Evolutionary conservation across 2,797 vertebrate genomes (phyloP), one percentile per base, ranked within the genome.

Genomic region (Malacoctenus gilli): DNA sequence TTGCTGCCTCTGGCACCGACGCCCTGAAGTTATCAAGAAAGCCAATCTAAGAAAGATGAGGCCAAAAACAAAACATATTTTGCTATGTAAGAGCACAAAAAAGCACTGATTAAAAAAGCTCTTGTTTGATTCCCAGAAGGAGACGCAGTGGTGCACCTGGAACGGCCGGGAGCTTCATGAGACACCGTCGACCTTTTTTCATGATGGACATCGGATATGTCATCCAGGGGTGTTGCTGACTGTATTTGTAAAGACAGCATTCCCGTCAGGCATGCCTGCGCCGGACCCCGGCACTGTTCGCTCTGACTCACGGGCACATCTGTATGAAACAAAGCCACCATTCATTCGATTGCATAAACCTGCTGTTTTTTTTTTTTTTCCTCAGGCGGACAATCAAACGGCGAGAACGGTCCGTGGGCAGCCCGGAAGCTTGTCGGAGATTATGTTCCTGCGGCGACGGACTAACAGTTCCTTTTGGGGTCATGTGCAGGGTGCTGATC

Each of bases 221-320:
- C 32, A 38, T 13, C 52, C 50, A 41, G 38, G 55, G 42, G 30
- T 49, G 59, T 51, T 19, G 22, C 41, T 49, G 35, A 57, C 59
- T 62, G 34, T 10, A 28, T 12, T 14, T 23, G 35, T 53, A 48
- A 43, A 25, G n/a, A 19, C 35, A 39, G 20, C 19, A 13, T 42
- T 50, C 34, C 21, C 14, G 37, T 43, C 30, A 58, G 42, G 23
- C 25, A 31, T 43, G 13, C 12, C 4, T 1, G 10, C 32, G 23
- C 31, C 31, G 37, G 15, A 10, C 37, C 20, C 37, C 12, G 37
- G 5, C 18, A 35, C n/a, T 39, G 39, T 22, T 35, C n/a, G 8
- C 12, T 28, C 9, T 49, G 31, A 12, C 15, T 39, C 60, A 21
- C 25, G 21, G 39, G 6, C 36, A 12, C n/a, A 31, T 23, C 41